A percentile compares a stretch with the other conserved stretches of the same genome.
Conservation (phyloP, 2,797 vertebrate genomes). For the Eutrigla gurnardus region DNA sequence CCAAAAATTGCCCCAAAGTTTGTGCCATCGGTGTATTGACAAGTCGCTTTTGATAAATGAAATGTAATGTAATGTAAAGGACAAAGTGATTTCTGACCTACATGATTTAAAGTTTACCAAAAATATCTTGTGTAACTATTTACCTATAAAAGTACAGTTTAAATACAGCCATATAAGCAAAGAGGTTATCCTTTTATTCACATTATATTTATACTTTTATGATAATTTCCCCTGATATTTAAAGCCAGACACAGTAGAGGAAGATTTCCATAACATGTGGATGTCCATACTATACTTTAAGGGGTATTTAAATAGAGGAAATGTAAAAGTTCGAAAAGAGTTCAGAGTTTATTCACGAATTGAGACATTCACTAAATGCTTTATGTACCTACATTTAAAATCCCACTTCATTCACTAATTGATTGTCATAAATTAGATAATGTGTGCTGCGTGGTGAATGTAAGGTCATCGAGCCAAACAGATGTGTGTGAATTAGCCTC, state of each 20-base stretch:
- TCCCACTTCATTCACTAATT: not conserved
- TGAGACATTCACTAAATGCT: not conserved
- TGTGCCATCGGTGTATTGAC: too few relatives aligned
- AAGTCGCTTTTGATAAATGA: too few relatives aligned
- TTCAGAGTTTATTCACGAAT: slow-evolving; percentile 2
- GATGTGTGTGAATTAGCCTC: not conserved
- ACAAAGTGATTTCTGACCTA: slow-evolving; percentile 4
- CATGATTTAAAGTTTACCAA: slow-evolving; percentile 3
- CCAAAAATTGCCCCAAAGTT: too few relatives aligned
- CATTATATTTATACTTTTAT: slow-evolving; percentile 32
- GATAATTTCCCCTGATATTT: slow-evolving; percentile 44
- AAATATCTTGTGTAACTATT: slow-evolving; percentile 7
- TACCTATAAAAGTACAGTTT: slow-evolving; percentile 10
- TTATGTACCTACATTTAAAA: not conserved
- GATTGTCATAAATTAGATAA: not conserved
- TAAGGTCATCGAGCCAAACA: not conserved
- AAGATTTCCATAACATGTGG: slow-evolving; percentile 7
- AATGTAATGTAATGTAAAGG: not conserved
- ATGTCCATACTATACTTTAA: not conserved
- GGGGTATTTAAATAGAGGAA: slow-evolving; percentile 16
- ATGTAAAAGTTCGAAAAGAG: slow-evolving; percentile 8
- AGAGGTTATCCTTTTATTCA: slow-evolving; percentile 15
- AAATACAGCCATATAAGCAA: not conserved
- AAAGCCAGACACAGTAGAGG: slow-evolving; percentile 29
- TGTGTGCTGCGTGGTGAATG: not conserved